Percentiles rank a stretch among this genome's conserved stretches.
Conservation (phyloP, 2,888 invertebrate genomes). For the Dynastes maya region DNA sequence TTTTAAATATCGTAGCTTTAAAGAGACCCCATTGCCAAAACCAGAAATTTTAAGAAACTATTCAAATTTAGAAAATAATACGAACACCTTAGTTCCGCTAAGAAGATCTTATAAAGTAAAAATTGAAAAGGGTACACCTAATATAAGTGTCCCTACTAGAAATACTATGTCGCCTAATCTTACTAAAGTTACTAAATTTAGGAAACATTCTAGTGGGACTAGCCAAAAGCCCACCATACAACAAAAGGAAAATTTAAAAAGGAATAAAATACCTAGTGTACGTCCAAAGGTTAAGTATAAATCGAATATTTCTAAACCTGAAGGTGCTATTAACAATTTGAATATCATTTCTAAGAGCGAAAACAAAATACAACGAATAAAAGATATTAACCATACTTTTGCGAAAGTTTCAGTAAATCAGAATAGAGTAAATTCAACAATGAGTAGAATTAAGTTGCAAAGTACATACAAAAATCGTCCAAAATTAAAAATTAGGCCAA, state of each 20-base stretch:
- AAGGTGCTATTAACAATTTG: conserved; percentile 8
- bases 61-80: too few relatives aligned
- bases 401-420: background rate
- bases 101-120: background rate
- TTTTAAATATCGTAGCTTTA: conserved; percentile 18
- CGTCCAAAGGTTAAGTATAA: conserved; percentile 38
- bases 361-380: background rate
- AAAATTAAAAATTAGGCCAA: conserved; percentile 43
- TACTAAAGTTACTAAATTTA: background rate
- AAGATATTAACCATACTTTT: background rate
- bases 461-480: conserved; percentile 52
- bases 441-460: conserved; percentile 18
- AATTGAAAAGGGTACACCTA: background rate
- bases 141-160: background rate
- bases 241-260: background rate
- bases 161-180: background rate
- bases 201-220: background rate
- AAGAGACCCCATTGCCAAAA: background rate
- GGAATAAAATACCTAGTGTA: conserved; percentile 10
- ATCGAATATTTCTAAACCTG: conserved; percentile 1
- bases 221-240: too few relatives aligned
- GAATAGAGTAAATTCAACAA: conserved; percentile 18
- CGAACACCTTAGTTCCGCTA: too few relatives aligned
- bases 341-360: background rate
- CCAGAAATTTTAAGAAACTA: background rate